A percentile compares a stretch with the other conserved stretches of the same genome.
phyloP scores from a whole-genome alignment of 2,113 vertebrate genomes.

The Recurvirostra avosetta region DNA sequence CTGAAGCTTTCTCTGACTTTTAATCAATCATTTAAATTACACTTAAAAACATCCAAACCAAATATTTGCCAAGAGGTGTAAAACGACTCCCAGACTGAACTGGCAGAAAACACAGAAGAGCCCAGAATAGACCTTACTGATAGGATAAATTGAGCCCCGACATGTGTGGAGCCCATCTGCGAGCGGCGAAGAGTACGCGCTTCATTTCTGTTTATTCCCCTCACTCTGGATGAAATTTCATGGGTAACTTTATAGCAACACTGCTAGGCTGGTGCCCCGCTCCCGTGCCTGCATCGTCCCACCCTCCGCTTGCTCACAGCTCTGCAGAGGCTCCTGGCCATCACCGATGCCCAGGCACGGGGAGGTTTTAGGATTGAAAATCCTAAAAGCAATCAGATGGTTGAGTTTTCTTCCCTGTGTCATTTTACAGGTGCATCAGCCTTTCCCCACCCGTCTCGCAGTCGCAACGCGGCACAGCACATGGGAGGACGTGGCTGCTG shows the following conservation, averaged over 20 bases:
- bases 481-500: rapidly evolving
- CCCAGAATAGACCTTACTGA: slow-evolving; percentile 21
- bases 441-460: neutral
- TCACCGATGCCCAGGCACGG: rapidly evolving
- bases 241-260: neutral
- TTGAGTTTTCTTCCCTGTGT: neutral
- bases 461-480: neutral
- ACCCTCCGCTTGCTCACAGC: rapidly evolving
- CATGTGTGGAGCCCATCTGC: slow-evolving; percentile 33
- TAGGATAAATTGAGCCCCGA: slow-evolving; percentile 53
- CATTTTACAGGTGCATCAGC: neutral
- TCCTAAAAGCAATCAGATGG: rapidly evolving
- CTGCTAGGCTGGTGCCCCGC: neutral
- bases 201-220: neutral
- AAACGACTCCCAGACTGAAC: slow-evolving; percentile 37
- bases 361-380: neutral
- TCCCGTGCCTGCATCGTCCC: neutral
- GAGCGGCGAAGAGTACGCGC: rapidly evolving
- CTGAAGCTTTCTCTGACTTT: neutral
- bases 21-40: neutral
- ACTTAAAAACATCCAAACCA: neutral
- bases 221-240: neutral
- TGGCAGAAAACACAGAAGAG: slow-evolving; percentile 32
- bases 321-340: too few relatives aligned
- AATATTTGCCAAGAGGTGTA: slow-evolving; percentile 55